These are phyloP conservation scores for Tipula confusa DNA, from an alignment of 2,888 invertebrate species.

Conservation along the genomic window DNA sequence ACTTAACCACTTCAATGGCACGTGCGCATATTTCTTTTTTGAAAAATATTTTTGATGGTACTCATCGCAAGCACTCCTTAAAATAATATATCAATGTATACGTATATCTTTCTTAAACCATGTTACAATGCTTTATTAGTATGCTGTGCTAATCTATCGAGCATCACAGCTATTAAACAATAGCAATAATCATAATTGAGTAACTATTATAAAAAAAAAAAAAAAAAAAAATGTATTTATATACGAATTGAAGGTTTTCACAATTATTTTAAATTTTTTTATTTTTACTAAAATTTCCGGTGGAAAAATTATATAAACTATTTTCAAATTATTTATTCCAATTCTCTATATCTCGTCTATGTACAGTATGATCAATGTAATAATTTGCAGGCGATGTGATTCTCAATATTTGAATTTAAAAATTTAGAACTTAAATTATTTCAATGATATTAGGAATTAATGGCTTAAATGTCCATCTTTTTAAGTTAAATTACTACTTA, in stretches of 20 bases:
- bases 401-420: no score
- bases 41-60: constrained; percentile 5
- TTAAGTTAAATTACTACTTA: no score
- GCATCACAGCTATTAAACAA: background rate
- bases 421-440: no score
- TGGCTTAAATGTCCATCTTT: no score
- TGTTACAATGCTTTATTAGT: background rate
- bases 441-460: no score
- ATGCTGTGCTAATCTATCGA: background rate
- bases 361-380: no score
- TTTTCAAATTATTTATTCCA: background rate
- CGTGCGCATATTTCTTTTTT: background rate
- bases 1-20: background rate
- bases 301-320: background rate
- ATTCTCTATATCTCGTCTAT: background rate
- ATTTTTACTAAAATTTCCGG: background rate
- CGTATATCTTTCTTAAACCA: background rate
- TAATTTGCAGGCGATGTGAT: no score
- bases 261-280: background rate
- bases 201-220: background rate
- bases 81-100: background rate
- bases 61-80: background rate
- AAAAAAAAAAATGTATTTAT: background rate
- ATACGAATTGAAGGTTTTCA: constrained; percentile 3
- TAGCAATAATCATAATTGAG: background rate